These are phyloP conservation scores for Carcharodon carcharias DNA, from an alignment of 2,797 vertebrate genomes.

Conservation along the genomic window DNA sequence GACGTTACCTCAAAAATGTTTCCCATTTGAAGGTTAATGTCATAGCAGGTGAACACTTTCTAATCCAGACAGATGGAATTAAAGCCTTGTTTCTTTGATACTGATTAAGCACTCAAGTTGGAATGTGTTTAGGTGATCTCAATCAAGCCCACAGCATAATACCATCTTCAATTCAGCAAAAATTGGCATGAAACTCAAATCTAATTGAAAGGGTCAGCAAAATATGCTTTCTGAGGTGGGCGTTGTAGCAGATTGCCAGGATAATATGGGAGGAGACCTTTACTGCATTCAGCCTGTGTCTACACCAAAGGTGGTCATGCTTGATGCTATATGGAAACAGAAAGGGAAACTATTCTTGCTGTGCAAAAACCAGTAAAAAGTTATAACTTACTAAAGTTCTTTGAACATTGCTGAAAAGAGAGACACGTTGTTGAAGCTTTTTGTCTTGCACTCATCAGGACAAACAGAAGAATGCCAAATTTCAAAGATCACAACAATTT, in stretches of 20 bases:
- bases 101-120: background rate
- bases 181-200: background rate
- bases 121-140: background rate
- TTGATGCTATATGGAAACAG: background rate
- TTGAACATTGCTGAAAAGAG: background rate
- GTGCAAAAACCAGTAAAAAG: background rate
- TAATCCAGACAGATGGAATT: constrained; percentile 19
- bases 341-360: background rate
- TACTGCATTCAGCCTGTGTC: background rate
- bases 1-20: background rate
- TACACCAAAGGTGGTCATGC: background rate
- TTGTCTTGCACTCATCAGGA: too few species aligned
- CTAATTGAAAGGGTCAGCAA: background rate
- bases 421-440: too few species aligned
- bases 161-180: background rate
- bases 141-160: background rate
- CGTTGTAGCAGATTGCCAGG: background rate
- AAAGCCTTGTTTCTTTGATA: constrained; percentile 12
- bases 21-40: constrained; percentile 7
- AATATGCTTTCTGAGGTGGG: background rate
- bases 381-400: background rate
- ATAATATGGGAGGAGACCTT: background rate
- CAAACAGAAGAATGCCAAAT: too few species aligned
- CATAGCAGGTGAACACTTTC: too few species aligned
- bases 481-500: too few species aligned